Base-by-base conservation (phyloP, 2,888 invertebrate genomes). In the Phyllotreta cruciferae region DNA sequence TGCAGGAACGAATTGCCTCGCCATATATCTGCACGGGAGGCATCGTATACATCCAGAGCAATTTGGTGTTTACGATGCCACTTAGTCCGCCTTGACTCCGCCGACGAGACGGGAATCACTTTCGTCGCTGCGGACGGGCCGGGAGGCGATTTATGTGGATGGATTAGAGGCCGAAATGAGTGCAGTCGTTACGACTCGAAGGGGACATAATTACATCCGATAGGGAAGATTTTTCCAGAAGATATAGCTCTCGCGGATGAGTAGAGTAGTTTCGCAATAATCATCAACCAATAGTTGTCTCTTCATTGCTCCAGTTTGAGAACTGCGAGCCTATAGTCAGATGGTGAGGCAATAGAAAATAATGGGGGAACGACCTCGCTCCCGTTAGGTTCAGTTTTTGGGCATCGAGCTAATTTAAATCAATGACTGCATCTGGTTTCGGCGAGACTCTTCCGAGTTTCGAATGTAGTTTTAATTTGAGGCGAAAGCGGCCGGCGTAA, bases 1-100 rank as follows among this genome's bases (percentile, higher is more conserved):
- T 56, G 24, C 24, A 24, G 24, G 69, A 74, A 74, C 71, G 75
- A 76, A 77, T 75, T 73, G 71, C 73, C 72, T 24, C 74, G 37
- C 74, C 74, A 77, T 77, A 76, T 77, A 75, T 75, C 75, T 71
- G 69, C 73, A 74, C 72, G 73, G 72, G 70, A 77, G 74, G 72
- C 74, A 55, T 57, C 74, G 74, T 75, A 78, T 76, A 75, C 76
- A 77, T 76, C 77, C 76, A 71, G 69, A 74, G 77, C 77, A 79
- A 79, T 79, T 79, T 78, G 76, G 77, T 75, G 77, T 77, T 79
- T 79, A 79, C 77, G 79, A 78, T 74, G 75, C 71, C 73, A 73
- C 73, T 75, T 75, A 72, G 70, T 71, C 66, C 68, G 66, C 67
- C 66, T 60, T 62, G 64, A 69, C 66, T 63, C 66, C 63, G 63